phyloP scores from a whole-genome alignment of 2,797 vertebrate species.

The Champsocephalus gunnari region DNA sequence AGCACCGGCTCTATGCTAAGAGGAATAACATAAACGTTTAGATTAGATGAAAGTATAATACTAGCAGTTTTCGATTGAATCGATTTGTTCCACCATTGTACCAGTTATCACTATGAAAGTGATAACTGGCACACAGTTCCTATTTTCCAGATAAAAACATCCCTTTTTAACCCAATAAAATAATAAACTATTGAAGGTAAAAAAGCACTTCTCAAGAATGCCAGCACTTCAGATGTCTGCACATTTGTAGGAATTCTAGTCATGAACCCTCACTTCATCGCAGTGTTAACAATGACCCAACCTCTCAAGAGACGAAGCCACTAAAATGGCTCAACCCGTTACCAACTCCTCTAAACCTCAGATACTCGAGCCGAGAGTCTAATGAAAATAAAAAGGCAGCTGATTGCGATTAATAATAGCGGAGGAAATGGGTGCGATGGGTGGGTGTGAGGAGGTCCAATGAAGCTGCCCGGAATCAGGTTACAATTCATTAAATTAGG shows the following conservation, averaged over 20 bases:
- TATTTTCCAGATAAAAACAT: not conserved
- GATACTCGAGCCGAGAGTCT: constrained; percentile 1
- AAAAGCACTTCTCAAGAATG: not conserved
- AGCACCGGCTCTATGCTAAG: not conserved
- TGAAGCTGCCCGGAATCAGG: not conserved
- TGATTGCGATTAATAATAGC: constrained; percentile 10
- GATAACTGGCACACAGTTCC: not conserved
- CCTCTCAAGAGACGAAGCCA: constrained; percentile 13
- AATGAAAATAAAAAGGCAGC: constrained; percentile 27
- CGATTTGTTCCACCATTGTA: not conserved
- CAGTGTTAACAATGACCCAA: constrained; percentile 1
- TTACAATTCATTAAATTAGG: not conserved
- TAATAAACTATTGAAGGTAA: not conserved
- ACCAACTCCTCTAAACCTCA: constrained; percentile 3
- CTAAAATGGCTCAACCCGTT: constrained; percentile 1
- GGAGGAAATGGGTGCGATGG: constrained; percentile 9
- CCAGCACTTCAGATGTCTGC: not conserved
- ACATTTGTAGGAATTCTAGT: not conserved
- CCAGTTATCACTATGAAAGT: not conserved
- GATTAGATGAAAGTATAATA: not conserved
- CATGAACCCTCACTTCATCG: not conserved
- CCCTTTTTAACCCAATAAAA: not conserved
- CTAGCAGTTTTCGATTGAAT: not conserved
- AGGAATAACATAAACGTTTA: not conserved
- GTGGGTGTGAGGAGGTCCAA: not conserved